A percentile compares a stretch with the other conserved stretches of the same genome.
Evolutionary conservation across 2,797 vertebrate species (phyloP).

Genomic region (Acestrorhynchus altus): DNA sequence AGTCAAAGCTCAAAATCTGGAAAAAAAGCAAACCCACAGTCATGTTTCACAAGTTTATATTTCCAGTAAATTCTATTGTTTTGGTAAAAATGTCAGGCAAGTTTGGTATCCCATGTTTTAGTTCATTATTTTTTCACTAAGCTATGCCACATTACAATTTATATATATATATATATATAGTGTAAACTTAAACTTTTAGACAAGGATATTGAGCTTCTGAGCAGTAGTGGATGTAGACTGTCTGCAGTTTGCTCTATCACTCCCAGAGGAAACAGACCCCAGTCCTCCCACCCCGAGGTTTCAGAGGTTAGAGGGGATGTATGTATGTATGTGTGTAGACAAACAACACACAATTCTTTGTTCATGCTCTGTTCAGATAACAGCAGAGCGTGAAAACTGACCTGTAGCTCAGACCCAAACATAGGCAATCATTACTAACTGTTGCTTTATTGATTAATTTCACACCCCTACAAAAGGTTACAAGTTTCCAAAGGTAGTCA

Average conservation of each 20-base stretch:
- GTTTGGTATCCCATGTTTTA: too few species aligned
- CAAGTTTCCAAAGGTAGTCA: neutral
- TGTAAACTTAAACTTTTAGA: too few species aligned
- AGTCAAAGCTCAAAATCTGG: neutral
- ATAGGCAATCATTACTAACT: neutral
- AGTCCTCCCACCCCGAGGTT: conserved; percentile 14
- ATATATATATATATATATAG: too few species aligned
- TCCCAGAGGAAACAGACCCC: neutral
- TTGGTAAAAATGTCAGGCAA: too few species aligned
- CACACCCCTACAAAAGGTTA: neutral
- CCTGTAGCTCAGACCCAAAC: neutral
- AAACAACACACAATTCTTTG: neutral
- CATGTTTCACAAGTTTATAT: too few species aligned
- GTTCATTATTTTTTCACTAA: too few species aligned
- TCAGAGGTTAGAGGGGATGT: conserved; percentile 2
- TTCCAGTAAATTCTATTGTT: too few species aligned
- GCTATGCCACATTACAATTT: too few species aligned
- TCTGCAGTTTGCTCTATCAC: conserved; percentile 6
- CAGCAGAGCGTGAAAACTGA: neutral
- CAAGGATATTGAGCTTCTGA: neutral
- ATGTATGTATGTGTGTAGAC: conserved; percentile 4
- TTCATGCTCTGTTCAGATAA: neutral
- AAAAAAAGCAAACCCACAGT: neutral
- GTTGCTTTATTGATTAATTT: neutral
- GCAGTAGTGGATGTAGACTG: neutral